Evolutionary conservation across 2,888 invertebrate genomes (phyloP).

Genomic region (Amblyjoppa fuscipennis): DNA sequence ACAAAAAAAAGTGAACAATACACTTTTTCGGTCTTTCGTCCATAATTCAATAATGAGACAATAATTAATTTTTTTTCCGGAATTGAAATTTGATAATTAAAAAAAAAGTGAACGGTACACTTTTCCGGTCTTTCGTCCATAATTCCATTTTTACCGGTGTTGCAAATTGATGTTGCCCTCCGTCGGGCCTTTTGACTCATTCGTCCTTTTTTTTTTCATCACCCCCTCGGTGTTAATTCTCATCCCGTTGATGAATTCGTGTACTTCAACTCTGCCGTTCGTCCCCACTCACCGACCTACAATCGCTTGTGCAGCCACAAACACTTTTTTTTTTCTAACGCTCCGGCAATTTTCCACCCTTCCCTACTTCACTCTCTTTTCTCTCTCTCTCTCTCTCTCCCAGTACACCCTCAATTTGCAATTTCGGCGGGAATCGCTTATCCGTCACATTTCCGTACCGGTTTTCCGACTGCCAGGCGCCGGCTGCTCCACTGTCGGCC

Average conservation of each 20-base stretch:
- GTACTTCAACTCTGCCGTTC: neutral
- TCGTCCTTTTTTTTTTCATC: neutral
- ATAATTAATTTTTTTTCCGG: neutral
- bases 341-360: neutral
- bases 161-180: conserved; percentile 5
- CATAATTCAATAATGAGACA: neutral
- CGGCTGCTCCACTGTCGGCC: conserved; percentile 24
- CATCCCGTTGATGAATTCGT: conserved; percentile 14
- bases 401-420: conserved; percentile 37
- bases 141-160: neutral
- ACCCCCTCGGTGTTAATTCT: conserved; percentile 17
- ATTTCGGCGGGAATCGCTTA: conserved; percentile 57
- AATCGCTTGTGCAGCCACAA: neutral
- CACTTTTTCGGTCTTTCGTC: neutral
- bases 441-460: conserved; percentile 57
- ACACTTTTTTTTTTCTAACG: neutral
- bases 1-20: neutral
- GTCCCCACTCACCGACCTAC: neutral
- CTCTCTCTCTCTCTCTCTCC: neutral
- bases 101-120: neutral
- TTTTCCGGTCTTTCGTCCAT: neutral
- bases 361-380: neutral
- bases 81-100: neutral
- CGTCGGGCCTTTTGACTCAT: neutral
- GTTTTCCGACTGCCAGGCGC: conserved; percentile 31